Evolutionary conservation across 2,888 invertebrate species (phyloP), one percentile per base, ranked within the genome.

Genomic region (Ametastegia equiseti): DNA sequence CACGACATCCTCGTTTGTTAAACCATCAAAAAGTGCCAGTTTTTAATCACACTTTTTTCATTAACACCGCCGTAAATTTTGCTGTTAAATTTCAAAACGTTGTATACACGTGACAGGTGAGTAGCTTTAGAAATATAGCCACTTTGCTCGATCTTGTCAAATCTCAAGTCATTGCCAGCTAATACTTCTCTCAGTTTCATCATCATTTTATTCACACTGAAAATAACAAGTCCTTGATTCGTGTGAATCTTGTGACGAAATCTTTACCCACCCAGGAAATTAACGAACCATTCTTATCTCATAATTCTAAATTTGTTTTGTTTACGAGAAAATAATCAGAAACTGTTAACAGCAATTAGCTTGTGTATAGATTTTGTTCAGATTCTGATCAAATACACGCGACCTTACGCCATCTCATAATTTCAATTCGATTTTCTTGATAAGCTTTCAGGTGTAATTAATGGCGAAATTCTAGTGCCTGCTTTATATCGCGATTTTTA

Each of bases 41-140:
- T 84, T 85, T 88, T 84, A 85, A 87, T 88, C n/a, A 9, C 27
- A 65, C 9, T n/a, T 27, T 30, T 88, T 87, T 86, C 63, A 84
- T 88, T 88, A 87, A 82, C 86, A 78, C 82, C 0, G 78, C 73
- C 54, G 82, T 84, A 86, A 88, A 88, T 86, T 86, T 82, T 81
- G 1, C 11, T 27, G 23, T 57, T 4, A 15, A 39, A 71, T 54
- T 71, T 47, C 11, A 27, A 19, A 30, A 13, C 27, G 27, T n/a
- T 30, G 3, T 4, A 36, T 19, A 60, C 67, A 69, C 69, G 57
- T 39, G 39, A 57, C 42, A 36, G 23, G 23, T 47, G n/a, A n/a
- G n/a, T n/a, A n/a, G n/a, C n/a, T n/a, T n/a, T 13, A 80, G 19
- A 79, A 27, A 57, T n/a, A 13, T 13, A 4, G 3, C 6, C 3